Base-by-base conservation (phyloP, 2,113 vertebrate species). In the Glaucomys volans region DNA sequence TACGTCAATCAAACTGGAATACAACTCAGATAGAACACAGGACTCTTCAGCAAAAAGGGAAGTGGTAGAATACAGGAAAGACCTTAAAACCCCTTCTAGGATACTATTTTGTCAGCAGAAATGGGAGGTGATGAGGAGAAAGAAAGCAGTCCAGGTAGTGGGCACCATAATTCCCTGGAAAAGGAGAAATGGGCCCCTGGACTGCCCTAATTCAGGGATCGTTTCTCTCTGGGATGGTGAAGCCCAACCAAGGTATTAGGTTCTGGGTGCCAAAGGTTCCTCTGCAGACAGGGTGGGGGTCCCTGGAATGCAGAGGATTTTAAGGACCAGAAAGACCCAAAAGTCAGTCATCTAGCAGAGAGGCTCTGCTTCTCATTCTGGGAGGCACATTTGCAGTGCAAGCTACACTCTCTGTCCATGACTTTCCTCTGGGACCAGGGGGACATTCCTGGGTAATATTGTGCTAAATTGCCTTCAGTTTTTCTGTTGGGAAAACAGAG, bases 21-120 rank as follows among this genome's bases (percentile, higher is more conserved):
- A 66, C 2, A 64, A 77, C 47, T 79, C 28, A 89, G 44, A 44
- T 20, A 84, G 32, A 92, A 40, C 59, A 50, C 4, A 26, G 42
- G 85, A 40, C 59, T 62, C 77, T 93, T 87, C 44, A 44, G 83
- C 81, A 32, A 92, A 95, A 87, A 32, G 83, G 59, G 89, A 92
- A 87, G 94, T 87, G 89, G 66, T 8, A 30, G 16, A 87, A 66
- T n/a, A 24, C 37, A 81, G 66, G 40, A 87, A 67, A 85, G 72
- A 37, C 24, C 52, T 66, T 30, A 87, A 67, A 82, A 13, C 20
- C 54, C 80, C n/a, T 66, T 74, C 26, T 74, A 50, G 50, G 50
- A 62, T 52, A 12, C 26, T 57, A 20, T 67, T 42, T 32, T 50
- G 37, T 91, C 35, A 67, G 14, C 72, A 93, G 59, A 82, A 26